Evolutionary conservation across 37 sponge, comb jelly and placozoan species (phyloP).

Genomic region (Amphimedon queenslandica): DNA sequence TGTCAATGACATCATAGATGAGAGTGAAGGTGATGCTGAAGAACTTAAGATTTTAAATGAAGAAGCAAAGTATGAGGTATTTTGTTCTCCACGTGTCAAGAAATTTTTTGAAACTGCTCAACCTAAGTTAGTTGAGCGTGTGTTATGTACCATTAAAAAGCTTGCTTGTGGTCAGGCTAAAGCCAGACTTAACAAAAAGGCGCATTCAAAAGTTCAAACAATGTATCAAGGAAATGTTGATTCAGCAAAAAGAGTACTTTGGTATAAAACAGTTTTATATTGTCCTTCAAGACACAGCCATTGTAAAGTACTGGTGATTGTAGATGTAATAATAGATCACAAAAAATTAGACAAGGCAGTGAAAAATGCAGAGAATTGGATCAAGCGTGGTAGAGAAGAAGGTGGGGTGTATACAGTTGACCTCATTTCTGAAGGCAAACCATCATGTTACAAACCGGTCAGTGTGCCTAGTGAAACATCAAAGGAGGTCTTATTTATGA

Average conservation of each 20-base stretch:
- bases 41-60: too few relatives aligned
- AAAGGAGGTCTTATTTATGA: constrained; percentile 16
- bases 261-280: neutral
- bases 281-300: neutral
- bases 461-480: neutral
- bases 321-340: neutral
- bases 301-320: neutral
- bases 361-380: constrained; percentile 7
- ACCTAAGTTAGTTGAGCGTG: too few relatives aligned
- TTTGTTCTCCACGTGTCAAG: too few relatives aligned
- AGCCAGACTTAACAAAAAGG: too few relatives aligned
- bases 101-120: too few relatives aligned
- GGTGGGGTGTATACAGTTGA: constrained; percentile 56
- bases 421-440: neutral
- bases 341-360: neutral
- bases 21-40: too few relatives aligned
- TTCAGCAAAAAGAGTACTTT: neutral
- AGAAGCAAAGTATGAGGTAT: too few relatives aligned
- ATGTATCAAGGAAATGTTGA: neutral
- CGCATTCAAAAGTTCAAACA: too few relatives aligned
- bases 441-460: neutral
- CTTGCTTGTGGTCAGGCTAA: too few relatives aligned
- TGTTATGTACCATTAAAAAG: too few relatives aligned
- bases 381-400: neutral
- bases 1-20: too few relatives aligned